These are phyloP conservation scores for Notocelia uddmanniana DNA, from an alignment of 2,888 invertebrate species.

Conservation along the genomic window DNA sequence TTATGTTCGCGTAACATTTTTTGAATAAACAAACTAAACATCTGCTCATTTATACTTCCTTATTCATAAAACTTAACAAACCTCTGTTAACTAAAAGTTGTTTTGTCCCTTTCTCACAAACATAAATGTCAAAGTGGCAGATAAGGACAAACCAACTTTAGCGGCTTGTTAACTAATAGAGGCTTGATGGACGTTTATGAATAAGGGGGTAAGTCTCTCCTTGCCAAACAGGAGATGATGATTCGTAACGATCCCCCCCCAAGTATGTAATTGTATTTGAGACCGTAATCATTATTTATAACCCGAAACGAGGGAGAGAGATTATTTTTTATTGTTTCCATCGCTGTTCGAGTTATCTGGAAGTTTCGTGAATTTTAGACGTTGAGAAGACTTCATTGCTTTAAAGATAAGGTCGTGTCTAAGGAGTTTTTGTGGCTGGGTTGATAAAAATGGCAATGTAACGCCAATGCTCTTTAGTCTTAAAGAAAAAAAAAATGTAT, in stretches of 20 bases:
- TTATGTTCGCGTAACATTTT: too few relatives aligned
- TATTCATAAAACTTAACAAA: too few relatives aligned
- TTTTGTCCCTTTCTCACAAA: too few relatives aligned
- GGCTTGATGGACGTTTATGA: too few relatives aligned
- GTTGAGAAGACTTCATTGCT: slow-evolving; percentile 23
- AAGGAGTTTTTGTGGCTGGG: neutral
- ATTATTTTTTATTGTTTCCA: slow-evolving; percentile 77
- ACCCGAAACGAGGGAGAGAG: slow-evolving; percentile 57
- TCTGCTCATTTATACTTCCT: slow-evolving; percentile 9
- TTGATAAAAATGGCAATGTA: neutral
- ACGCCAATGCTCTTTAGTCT: too few relatives aligned
- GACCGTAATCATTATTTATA: slow-evolving; percentile 77
- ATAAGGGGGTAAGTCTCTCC: too few relatives aligned
- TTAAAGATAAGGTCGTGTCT: slow-evolving; percentile 31
- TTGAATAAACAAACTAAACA: neutral
- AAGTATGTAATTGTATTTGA: slow-evolving; percentile 76
- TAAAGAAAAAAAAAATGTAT: too few relatives aligned
- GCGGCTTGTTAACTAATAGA: too few relatives aligned
- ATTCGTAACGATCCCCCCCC: slow-evolving; percentile 75
- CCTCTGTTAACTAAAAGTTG: too few relatives aligned
- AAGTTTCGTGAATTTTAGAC: slow-evolving; percentile 38
- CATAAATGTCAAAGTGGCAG: too few relatives aligned
- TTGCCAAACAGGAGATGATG: slow-evolving; percentile 56
- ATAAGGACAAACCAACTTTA: too few relatives aligned
- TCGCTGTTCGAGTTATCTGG: slow-evolving; percentile 52